Conservation (phyloP, 1,140 invertebrate genomes). For the Cherax destructor region DNA sequence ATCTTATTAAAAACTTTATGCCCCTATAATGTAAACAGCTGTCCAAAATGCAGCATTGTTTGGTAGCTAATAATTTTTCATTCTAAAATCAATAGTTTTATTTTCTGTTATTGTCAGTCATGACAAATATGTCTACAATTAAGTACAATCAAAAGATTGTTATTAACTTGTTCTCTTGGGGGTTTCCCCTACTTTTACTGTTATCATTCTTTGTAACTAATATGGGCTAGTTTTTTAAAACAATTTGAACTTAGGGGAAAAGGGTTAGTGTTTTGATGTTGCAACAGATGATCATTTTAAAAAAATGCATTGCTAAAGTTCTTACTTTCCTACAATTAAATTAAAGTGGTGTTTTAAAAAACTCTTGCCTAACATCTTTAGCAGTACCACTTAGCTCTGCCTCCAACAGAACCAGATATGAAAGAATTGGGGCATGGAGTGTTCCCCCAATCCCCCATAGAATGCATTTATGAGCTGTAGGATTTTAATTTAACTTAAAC, state of each 20-base stretch:
- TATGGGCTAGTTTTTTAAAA: constrained; percentile 58
- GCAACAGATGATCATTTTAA: constrained; percentile 34
- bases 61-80: no score
- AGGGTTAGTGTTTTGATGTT: constrained; percentile 20
- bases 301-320: constrained; percentile 31
- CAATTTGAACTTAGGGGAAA: constrained; percentile 42
- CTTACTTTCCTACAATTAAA: constrained; percentile 22
- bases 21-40: not conserved
- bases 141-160: no score
- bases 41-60: no score
- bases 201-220: constrained; percentile 5
- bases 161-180: not conserved
- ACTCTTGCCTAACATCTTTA: constrained; percentile 35
- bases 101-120: no score
- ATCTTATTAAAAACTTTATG: not conserved
- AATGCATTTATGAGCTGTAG: constrained; percentile 27
- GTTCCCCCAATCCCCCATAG: constrained; percentile 47
- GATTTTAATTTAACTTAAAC: not conserved
- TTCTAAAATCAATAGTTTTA: no score
- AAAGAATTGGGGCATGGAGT: constrained; percentile 62
- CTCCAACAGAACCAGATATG: constrained; percentile 63
- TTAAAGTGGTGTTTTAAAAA: constrained; percentile 53
- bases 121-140: no score
- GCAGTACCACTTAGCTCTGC: constrained; percentile 60
- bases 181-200: not conserved